Conservation (phyloP, 1,140 invertebrate genomes). For the Zelostemma sp. region DNA sequence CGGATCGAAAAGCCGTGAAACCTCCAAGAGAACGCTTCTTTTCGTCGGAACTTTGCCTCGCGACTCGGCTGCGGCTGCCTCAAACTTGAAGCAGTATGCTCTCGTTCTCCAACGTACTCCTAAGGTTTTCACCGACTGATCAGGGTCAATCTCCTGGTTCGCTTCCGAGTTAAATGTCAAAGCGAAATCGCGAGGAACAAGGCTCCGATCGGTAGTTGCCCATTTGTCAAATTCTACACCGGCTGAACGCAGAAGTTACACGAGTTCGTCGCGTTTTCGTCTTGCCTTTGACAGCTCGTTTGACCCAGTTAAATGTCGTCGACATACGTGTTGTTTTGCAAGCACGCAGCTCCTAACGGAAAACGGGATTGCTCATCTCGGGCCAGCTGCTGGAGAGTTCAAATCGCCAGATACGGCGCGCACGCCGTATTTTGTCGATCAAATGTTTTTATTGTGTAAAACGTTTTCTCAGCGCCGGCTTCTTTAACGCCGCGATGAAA, state of each 20-base stretch:
- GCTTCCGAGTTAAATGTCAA: too few species aligned
- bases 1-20: slow-evolving; percentile 37
- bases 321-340: neutral
- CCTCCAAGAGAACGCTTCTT: slow-evolving; percentile 23
- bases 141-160: too few species aligned
- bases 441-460: too few species aligned
- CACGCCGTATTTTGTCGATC: neutral
- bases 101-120: too few species aligned
- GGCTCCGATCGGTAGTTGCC: neutral
- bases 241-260: neutral
- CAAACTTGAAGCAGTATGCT: too few species aligned
- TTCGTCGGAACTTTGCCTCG: slow-evolving; percentile 15
- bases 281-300: neutral
- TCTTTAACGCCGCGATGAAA: neutral
- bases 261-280: neutral
- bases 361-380: neutral
- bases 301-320: neutral
- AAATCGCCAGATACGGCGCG: neutral
- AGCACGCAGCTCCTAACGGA: neutral
- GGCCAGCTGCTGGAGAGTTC: neutral
- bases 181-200: too few species aligned
- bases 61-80: too few species aligned
- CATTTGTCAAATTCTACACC: neutral
- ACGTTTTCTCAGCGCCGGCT: too few species aligned
- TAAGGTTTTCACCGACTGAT: too few species aligned